These are phyloP conservation scores for Drosophila paracracens DNA, from an alignment of 2,888 invertebrate genomes.

Conservation along the genomic window DNA sequence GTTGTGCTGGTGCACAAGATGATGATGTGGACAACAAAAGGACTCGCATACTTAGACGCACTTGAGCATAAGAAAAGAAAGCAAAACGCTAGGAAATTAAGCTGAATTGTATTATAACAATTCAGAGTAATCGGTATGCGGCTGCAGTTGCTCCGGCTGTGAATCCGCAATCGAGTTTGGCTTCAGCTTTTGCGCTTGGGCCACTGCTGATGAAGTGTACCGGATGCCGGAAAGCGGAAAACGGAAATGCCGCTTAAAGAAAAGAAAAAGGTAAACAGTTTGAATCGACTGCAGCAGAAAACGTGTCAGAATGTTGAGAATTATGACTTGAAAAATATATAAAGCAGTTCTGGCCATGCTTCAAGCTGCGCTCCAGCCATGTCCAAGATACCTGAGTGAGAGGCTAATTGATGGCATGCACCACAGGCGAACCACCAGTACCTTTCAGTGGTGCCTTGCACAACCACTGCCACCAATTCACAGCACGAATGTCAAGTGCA, in stretches of 20 bases:
- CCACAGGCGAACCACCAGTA: conserved; percentile 1
- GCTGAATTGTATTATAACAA: conserved; percentile 76
- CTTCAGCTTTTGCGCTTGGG: conserved; percentile 4
- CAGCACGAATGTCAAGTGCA: conserved; percentile 56
- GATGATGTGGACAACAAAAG: conserved; percentile 55
- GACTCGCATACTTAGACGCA: conserved; percentile 64
- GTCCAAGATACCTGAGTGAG: neutral
- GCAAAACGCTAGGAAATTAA: conserved; percentile 64
- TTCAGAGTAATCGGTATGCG: conserved; percentile 54
- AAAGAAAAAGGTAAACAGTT: conserved; percentile 9
- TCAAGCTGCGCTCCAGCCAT: neutral
- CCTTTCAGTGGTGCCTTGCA: conserved; percentile 3
- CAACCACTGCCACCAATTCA: conserved; percentile 30
- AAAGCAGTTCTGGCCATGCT: conserved; percentile 18
- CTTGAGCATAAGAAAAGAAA: conserved; percentile 58
- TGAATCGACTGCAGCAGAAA: conserved; percentile 24
- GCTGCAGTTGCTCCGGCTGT: conserved; percentile 26
- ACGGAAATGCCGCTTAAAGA: conserved; percentile 48
- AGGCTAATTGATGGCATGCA: conserved; percentile 39
- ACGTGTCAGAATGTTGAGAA: conserved; percentile 24
- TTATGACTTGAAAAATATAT: conserved; percentile 29
- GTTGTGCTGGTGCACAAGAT: conserved; percentile 7
- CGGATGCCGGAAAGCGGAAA: conserved; percentile 43
- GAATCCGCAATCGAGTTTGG: conserved; percentile 3
- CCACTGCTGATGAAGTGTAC: conserved; percentile 39